Base-by-base conservation (phyloP, 1,140 invertebrate genomes). In the Cydia fagiglandana region DNA sequence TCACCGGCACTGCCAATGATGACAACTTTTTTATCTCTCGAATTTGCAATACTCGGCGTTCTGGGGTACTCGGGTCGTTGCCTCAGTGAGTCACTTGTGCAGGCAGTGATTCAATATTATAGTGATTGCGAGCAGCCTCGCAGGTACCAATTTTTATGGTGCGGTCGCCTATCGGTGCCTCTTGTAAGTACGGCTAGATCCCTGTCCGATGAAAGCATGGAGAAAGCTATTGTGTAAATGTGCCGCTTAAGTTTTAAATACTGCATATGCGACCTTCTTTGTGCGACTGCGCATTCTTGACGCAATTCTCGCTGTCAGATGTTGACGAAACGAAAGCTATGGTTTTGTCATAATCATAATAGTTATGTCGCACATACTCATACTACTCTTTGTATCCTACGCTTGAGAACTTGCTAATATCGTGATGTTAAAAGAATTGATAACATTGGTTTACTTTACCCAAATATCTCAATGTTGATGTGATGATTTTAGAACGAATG, bases 31-130 rank as follows among this genome's bases (percentile, higher is more conserved):
- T 70, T 70, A 70, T 70, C 66, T 38, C 34, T 70, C 20, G 15
- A 70, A 70, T 70, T 70, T 70, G 30, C 66, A 70, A 70, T 38
- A 70, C n/a, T 34, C 38, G 34, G 34, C 34, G 30, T 17, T 70
- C 34, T 66, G 64, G 64, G 76, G 76, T 79, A 77, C 78, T 82
- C 81, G 86, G 66, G 86, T 86, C 86, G 83, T 89, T 87, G 87
- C 83, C 87, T 86, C 83, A 82, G 73, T 89, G 86, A 89, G 70
- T 89, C 86, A 89, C 76, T 78, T 47, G 81, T 82, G 81, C 79
- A 79, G 73, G 79, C 78, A 45, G 78, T 77, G 74, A 79, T 78
- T 80, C 78, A 75, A 79, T n/a, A n/a, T n/a, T n/a, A n/a, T 78
- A 77, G 24, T 79, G 78, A 81, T 79, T 83, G 74, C 64, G 76